These are phyloP conservation scores for Polyergus mexicanus DNA, from an alignment of 1,140 invertebrate species.

Conservation along the genomic window DNA sequence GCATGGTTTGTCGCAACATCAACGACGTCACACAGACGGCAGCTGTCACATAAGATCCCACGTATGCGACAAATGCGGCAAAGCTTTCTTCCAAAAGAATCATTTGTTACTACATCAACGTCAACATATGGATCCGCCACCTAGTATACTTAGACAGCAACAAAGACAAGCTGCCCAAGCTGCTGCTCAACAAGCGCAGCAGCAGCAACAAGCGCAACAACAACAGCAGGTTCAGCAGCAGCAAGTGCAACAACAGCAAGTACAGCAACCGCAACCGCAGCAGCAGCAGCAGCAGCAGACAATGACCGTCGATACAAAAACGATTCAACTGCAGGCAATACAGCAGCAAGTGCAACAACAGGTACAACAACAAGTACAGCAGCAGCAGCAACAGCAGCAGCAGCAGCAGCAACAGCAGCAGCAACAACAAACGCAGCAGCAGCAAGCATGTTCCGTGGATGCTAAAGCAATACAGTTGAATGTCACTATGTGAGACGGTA, in stretches of 20 bases:
- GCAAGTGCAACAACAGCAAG: slow-evolving; percentile 61
- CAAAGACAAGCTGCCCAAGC: slow-evolving; percentile 86
- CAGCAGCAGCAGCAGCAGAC: slow-evolving; percentile 80
- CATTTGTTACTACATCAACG: slow-evolving; percentile 93
- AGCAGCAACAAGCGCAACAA: slow-evolving; percentile 76
- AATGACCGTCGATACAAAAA: slow-evolving; percentile 78
- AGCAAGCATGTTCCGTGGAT: slow-evolving; percentile 84
- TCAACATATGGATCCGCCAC: slow-evolving; percentile 92
- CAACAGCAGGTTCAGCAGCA: slow-evolving; percentile 78
- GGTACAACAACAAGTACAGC: slow-evolving; percentile 80
- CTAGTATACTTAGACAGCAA: slow-evolving; percentile 86
- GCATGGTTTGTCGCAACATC: slow-evolving; percentile 92
- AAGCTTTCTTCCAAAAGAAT: slow-evolving; percentile 95
- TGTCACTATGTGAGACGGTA: slow-evolving; percentile 86
- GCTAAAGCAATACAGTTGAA: slow-evolving; percentile 86
- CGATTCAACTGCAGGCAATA: slow-evolving; percentile 79
- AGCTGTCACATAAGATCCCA: slow-evolving; percentile 93
- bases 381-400: slow-evolving; percentile 82
- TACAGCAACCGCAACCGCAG: slow-evolving; percentile 70
- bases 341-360: slow-evolving; percentile 79
- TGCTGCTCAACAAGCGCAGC: slow-evolving; percentile 81
- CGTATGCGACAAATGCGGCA: slow-evolving; percentile 94
- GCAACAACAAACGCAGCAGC: slow-evolving; percentile 82
- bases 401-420: slow-evolving; percentile 80
- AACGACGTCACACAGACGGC: slow-evolving; percentile 91